phyloP scores from a whole-genome alignment of 2,113 vertebrate species.

The Thamnaconus septentrionalis region DNA sequence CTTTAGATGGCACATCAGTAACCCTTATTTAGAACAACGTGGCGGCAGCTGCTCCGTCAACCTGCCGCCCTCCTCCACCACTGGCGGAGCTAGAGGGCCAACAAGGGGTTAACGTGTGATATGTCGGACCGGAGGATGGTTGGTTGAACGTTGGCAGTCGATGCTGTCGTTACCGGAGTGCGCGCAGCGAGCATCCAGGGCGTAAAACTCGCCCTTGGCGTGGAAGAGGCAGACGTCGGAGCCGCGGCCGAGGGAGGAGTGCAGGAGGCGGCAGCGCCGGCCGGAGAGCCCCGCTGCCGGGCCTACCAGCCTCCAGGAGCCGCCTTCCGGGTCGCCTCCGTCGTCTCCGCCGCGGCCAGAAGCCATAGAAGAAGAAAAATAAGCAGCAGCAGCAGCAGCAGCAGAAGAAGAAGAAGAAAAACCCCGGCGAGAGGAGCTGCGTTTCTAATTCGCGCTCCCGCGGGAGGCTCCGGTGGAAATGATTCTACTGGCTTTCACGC shows the following conservation, averaged over 20 bases:
- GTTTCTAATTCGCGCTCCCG: conserved; percentile 29
- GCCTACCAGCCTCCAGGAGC: conserved; percentile 71
- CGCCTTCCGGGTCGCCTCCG: conserved; percentile 26
- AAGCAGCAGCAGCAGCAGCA: too few relatives aligned
- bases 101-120: too few relatives aligned
- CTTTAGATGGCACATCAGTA: too few relatives aligned
- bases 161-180: conserved; percentile 64
- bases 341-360: conserved; percentile 51
- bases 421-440: neutral
- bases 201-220: conserved; percentile 71
- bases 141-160: neutral
- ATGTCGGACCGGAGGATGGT: too few relatives aligned
- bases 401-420: too few relatives aligned
- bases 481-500: conserved; percentile 11
- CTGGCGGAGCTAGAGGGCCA: too few relatives aligned
- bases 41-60: too few relatives aligned
- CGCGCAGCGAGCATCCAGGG: conserved; percentile 77
- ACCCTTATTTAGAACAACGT: too few relatives aligned
- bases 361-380: conserved; percentile 52
- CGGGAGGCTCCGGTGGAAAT: neutral
- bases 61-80: too few relatives aligned
- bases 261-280: conserved; percentile 66
- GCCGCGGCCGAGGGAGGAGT: conserved; percentile 64
- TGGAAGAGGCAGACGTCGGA: conserved; percentile 74
- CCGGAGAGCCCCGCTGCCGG: conserved; percentile 65